These are phyloP conservation scores for Nyctibius bracteatus DNA, from an alignment of 2,113 vertebrate species.

Conservation along the genomic window DNA sequence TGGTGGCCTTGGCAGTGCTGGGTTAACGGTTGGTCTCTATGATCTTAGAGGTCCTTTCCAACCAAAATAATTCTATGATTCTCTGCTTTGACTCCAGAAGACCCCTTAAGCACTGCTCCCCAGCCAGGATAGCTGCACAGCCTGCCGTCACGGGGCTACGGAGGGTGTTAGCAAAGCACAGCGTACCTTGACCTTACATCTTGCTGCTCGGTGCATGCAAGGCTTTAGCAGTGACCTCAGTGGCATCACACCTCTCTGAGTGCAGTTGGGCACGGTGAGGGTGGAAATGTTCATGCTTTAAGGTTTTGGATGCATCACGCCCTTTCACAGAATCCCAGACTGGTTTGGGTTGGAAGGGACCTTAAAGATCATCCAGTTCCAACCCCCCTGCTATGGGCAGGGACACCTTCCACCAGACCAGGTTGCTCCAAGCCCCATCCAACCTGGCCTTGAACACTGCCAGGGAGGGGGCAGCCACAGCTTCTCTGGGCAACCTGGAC, in stretches of 20 bases:
- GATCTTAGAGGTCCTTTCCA: no score
- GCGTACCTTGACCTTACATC: background rate
- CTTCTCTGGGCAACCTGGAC: no score
- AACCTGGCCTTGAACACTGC: background rate
- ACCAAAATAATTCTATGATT: no score
- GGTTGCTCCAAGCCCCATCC: background rate
- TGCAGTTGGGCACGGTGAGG: fast-evolving
- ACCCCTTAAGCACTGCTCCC: background rate
- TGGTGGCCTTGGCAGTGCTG: no score
- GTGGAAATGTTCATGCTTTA: background rate
- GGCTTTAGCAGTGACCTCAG: background rate
- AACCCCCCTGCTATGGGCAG: no score
- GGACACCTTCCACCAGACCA: background rate
- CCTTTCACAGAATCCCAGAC: background rate
- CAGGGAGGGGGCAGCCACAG: no score
- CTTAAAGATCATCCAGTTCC: fast-evolving
- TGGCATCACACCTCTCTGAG: no score
- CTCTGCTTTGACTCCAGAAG: background rate
- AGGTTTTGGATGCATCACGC: background rate
- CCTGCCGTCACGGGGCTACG: fast-evolving
- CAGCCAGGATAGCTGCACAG: background rate
- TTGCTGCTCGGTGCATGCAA: background rate
- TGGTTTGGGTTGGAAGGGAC: background rate
- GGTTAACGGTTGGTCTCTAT: no score
- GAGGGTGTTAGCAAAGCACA: background rate